Evolutionary conservation across 2,797 vertebrate species (phyloP).

Genomic region (Oophaga sylvatica): DNA sequence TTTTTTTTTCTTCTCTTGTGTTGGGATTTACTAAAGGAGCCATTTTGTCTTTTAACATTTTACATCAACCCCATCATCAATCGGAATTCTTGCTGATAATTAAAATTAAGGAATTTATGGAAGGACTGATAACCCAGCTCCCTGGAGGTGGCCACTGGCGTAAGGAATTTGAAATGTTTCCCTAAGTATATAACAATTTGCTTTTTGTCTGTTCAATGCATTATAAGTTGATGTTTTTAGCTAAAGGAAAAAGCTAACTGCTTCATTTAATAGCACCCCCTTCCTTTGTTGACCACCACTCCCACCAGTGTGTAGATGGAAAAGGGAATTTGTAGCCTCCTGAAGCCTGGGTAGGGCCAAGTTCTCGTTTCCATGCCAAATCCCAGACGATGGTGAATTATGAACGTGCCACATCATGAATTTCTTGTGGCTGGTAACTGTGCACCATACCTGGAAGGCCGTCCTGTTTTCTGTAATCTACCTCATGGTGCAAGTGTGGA

Average conservation of each 20-base stretch:
- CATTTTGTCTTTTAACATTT: constrained; percentile 79
- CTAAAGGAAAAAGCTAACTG: constrained; percentile 20
- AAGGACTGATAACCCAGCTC: constrained; percentile 39
- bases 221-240: constrained; percentile 42
- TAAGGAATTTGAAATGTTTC: constrained; percentile 33
- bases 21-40: constrained; percentile 81
- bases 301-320: constrained; percentile 83
- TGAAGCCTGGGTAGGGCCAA: constrained; percentile 90
- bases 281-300: constrained; percentile 66
- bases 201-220: constrained; percentile 39
- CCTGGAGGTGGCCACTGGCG: constrained; percentile 25
- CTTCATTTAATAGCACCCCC: constrained; percentile 31
- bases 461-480: constrained; percentile 90
- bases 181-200: constrained; percentile 44
- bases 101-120: constrained; percentile 57
- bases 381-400: constrained; percentile 92
- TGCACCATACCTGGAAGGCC: constrained; percentile 93
- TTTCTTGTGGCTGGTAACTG: constrained; percentile 97
- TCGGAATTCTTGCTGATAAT: constrained; percentile 70
- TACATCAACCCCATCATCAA: constrained; percentile 54
- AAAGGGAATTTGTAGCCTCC: constrained; percentile 85
- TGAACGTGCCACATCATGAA: constrained; percentile 99
- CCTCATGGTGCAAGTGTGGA: constrained; percentile 89
- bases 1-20: constrained; percentile 65
- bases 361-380: constrained; percentile 73